Conservation (phyloP, 1,140 invertebrate genomes). For the Apis mellifera region Amel_HAv3.1 CM009932.2:14454001-14454500, state of each 20-base stretch:
- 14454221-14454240: not conserved
- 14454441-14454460: not conserved
- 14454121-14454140: not conserved
- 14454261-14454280: not conserved
- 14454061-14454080: not conserved
- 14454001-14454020: conserved; percentile 3
- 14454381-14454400: not conserved
- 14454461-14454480: not conserved
- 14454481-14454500: conserved; percentile 43
- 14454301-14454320: conserved; percentile 55
- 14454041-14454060: not conserved
- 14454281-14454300: not conserved
- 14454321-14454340: no score
- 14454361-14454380: no score
- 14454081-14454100: not conserved
- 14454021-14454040: conserved; percentile 2
- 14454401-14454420: no score
- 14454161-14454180: conserved; percentile 12
- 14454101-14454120: conserved; percentile 31
- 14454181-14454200: no score
- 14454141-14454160: conserved; percentile 41
- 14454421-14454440: not conserved
- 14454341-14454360: no score
- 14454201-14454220: not conserved
- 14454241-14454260: conserved; percentile 62